Base-by-base conservation (phyloP, 2,888 invertebrate species). In the Hydrotaea diabolus region DNA sequence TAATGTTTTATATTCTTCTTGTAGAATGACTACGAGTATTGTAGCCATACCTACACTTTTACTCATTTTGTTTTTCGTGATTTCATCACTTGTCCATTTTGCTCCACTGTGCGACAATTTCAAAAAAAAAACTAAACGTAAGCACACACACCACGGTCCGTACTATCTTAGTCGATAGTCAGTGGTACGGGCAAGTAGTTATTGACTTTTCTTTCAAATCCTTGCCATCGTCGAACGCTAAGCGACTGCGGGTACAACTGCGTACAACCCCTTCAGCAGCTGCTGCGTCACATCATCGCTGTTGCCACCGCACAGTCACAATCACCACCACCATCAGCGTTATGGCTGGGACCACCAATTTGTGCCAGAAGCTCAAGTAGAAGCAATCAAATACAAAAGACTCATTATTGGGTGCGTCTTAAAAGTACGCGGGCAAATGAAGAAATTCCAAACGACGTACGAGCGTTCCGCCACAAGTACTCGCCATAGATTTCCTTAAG, bases 181-280 rank as follows among this genome's bases (percentile, higher is more conserved):
- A 53, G 23, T n/a, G 46, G 21, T n/a, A 23, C 46, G 23, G 21
- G 71, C 8, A n/a, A 49, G 71, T 49, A 71, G 23, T 15, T 75
- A 78, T 81, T 81, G 78, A 76, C 75, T 78, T 83, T 80, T 57
- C 57, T 74, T 66, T 76, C 78, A 46, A 72, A 73, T n/a, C 31
- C 62, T 46, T 15, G 13, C 49, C n/a, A 3, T 39, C 39, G 64
- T 31, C n/a, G 36, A 19, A n/a, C 9, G 17, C 2, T 15, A 15
- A 26, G 13, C 23, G 64, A 26, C 1, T 8, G 13, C 13, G 9
- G 26, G 15, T 39, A 31, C 36, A 49, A 5, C 49, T 1, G n/a
- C 13, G 46, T 69, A 3, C 69, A 69, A 69, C 21, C 69, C 43
- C 46, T 69, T 49, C 21, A 69, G 21, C 49, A 49, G 46, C 69